Percentiles rank a stretch among this genome's conserved stretches.
These are phyloP conservation scores for Drosophila paulistorum DNA, from an alignment of 1,140 invertebrate species.

Conservation along the genomic window DNA sequence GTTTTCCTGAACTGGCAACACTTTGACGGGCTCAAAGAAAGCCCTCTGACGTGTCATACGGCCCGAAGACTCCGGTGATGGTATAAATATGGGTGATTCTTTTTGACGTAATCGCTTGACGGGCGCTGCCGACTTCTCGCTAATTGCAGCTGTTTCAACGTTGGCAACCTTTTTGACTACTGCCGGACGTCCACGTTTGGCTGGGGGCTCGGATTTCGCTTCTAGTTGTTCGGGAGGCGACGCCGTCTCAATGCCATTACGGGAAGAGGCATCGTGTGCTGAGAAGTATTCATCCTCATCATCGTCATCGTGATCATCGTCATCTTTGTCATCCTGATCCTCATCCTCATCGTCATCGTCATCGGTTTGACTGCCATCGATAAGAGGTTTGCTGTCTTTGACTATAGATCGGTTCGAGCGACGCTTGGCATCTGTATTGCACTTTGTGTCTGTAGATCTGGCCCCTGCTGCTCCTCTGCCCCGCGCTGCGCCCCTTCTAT, in stretches of 20 bases:
- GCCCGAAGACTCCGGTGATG: conserved; percentile 74
- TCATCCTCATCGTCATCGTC: conserved; percentile 43
- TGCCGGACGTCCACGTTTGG: conserved; percentile 45
- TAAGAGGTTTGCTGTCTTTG: conserved; percentile 58
- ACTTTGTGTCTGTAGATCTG: conserved; percentile 22
- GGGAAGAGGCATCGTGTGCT: conserved; percentile 67
- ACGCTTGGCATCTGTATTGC: conserved; percentile 64
- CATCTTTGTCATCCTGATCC: not conserved
- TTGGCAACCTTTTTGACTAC: conserved; percentile 42
- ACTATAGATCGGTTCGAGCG: conserved; percentile 61
- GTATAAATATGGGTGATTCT: conserved; percentile 81
- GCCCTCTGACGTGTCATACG: conserved; percentile 79
- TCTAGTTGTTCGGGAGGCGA: conserved; percentile 53
- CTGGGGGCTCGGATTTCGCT: conserved; percentile 28
- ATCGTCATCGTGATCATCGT: conserved; percentile 33
- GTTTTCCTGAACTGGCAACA: conserved; percentile 56
- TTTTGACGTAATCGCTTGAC: conserved; percentile 69
- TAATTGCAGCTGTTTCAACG: conserved; percentile 14
- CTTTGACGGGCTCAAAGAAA: conserved; percentile 82
- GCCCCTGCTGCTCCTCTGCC: conserved; percentile 28
- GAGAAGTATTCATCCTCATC: conserved; percentile 71
- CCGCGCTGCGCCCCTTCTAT: conserved; percentile 52
- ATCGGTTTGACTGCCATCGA: conserved; percentile 44
- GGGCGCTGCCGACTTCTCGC: conserved; percentile 58
- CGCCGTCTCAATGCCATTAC: conserved; percentile 57